Evolutionary conservation across 2,888 invertebrate genomes (phyloP).

Genomic region (Drosophila kokeensis): DNA sequence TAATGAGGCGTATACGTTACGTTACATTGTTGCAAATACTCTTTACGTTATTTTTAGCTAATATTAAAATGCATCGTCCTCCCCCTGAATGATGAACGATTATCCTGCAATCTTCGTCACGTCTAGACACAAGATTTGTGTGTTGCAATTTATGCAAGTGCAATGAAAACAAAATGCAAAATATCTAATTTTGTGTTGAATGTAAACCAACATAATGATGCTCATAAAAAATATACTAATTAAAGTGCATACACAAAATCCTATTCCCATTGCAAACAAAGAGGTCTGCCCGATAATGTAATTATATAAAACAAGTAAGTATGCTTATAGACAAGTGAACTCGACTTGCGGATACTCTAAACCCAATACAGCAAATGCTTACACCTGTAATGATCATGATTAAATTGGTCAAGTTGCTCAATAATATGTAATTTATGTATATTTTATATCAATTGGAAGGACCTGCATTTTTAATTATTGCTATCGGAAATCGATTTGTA

Average conservation of each 20-base stretch:
- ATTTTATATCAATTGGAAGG: not conserved
- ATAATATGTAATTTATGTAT: not conserved
- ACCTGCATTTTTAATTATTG: not conserved
- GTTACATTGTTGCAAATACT: constrained; percentile 45
- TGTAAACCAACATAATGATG: not conserved
- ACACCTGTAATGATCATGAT: not conserved
- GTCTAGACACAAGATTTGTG: constrained; percentile 54
- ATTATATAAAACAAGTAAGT: not conserved
- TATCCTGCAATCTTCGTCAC: constrained; percentile 10
- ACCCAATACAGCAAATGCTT: not conserved
- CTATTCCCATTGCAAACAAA: not conserved
- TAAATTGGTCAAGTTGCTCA: not conserved
- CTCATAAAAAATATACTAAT: constrained; percentile 1
- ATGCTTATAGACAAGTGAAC: not conserved
- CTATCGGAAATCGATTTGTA: not conserved
- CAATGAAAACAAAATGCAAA: constrained; percentile 6
- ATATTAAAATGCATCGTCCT: constrained; percentile 18
- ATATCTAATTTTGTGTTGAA: not conserved
- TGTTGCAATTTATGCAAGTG: constrained; percentile 37
- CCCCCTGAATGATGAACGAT: not conserved
- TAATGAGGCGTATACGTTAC: constrained; percentile 66
- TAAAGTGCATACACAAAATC: not conserved
- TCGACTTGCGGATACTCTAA: not conserved
- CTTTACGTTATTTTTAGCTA: constrained; percentile 11
- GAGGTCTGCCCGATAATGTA: not conserved